Base-by-base conservation (phyloP, 37 sponge, comb jelly and placozoan species). In the Petrosia ficiformis region DNA sequence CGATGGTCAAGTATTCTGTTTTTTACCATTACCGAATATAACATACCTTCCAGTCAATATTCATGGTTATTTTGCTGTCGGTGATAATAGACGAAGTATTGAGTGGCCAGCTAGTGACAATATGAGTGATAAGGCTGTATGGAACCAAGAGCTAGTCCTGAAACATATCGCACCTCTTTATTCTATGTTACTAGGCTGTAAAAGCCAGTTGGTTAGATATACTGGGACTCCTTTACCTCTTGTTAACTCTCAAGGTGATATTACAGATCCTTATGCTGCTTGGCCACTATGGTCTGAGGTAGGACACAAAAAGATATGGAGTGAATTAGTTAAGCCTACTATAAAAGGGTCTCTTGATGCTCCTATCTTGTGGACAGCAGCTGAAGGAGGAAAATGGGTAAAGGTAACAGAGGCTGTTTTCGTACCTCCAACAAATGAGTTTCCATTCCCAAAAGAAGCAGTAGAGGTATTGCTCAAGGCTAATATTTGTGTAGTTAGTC, bases 61-160 rank as follows among this genome's bases (percentile, higher is more conserved):
- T 21, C 89, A 93, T 77, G 94, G 94, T 57, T 93, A 87, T 59
- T 93, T 93, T 58, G 57, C 84, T 36, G 86, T 89, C 1, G 56
- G 71, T 38, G 83, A 85, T 26, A 85, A 93, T 44, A 39, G 94
- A 22, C 81, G 86, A 21, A 70, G 67, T 67, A 83, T 93, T 26
- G 89, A 89, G 74, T 93, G 94, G 94, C 94, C 94, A 31, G 32
- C 70, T 6, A 44, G 40, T 63, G 94, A 93, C 35, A 77, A 84
- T 22, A 67, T 77, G 54, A 76, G 85, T 42, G 78, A 70, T 29
- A 86, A 85, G 61, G 89, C 94, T 39, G 14, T 56, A 43, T 93
- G 89, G 87, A 93, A 93, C 64, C 25, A 77, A 57, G 44, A 29
- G 19, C 82, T 93, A 19, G 68, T 85, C 4, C 36, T 32, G 19